Base-by-base conservation (phyloP, 2,113 vertebrate species). In the Pseudorhombus dupliciocellatus region DNA sequence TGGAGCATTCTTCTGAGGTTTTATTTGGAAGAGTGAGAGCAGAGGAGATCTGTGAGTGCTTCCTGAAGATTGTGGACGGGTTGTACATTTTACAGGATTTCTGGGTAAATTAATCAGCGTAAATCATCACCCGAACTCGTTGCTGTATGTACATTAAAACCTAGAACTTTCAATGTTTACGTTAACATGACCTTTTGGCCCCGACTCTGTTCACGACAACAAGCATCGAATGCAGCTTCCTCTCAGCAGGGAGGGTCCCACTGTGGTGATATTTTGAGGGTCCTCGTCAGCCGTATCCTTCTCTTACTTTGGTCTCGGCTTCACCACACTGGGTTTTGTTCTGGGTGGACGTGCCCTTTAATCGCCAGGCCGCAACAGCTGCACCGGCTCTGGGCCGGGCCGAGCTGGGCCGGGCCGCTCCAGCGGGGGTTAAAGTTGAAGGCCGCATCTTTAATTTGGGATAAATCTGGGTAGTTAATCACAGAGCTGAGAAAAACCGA, bases 361-460 rank as follows among this genome's bases (percentile, higher is more conserved):
- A 91, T 90, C 48, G 44, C 81, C 74, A 62, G 24, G 59, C 89
- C 80, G 4, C 85, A 89, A 61, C 88, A 88, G 85, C 85, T 89
- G 86, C 86, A 70, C 22, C 2, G 21, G 59, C 54, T 69, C 51
- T 63, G 66, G 78, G 75, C 66, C 16, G 71, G 64, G 65, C 77
- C 0, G 46, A 25, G 67, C 65, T 9, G 30, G n/a, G 55, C 66
- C 9, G 5, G 70, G 70, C 56, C 31, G 28, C 82, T 61, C 81
- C 30, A 59, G 31, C 11, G 42, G 81, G 84, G 42, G 84, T 87
- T 77, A 75, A 75, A 66, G 80, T 71, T 75, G 64, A 78, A 84
- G 82, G 37, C 70, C 48, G 40, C 65, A 21, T 79, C 72, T 90
- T 86, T 90, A 85, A 90, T 88, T 88, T 90, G 68, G 69, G 62